phyloP scores from a whole-genome alignment of 2,797 vertebrate genomes.

The Oreonectes daqikongensis region DNA sequence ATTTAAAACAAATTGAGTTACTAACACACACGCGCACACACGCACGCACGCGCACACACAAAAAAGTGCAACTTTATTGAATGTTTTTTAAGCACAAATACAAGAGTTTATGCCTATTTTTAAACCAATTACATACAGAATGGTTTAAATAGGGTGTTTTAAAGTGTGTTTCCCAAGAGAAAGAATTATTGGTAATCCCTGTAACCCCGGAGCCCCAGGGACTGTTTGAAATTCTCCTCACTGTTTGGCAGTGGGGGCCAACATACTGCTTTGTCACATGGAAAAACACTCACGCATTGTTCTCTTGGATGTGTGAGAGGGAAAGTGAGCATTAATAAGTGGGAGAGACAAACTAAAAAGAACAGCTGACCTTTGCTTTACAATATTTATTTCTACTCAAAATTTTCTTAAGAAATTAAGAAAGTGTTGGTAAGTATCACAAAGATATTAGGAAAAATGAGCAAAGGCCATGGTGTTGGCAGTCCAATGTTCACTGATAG shows the following conservation, averaged over 20 bases:
- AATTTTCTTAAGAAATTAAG: not conserved
- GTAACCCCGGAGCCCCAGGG: slow-evolving; percentile 40
- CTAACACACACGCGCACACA: no score
- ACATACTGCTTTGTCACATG: slow-evolving; percentile 52
- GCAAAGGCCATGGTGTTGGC: not conserved
- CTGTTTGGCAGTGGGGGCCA: slow-evolving; percentile 42
- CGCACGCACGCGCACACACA: no score
- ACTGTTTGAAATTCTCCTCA: slow-evolving; percentile 62
- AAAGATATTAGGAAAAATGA: no score
- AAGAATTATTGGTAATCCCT: slow-evolving; percentile 42
- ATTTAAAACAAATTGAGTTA: no score
- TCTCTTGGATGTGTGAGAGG: slow-evolving; percentile 44
- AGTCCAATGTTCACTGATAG: slow-evolving; percentile 8
- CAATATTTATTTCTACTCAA: not conserved
- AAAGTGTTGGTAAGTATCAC: not conserved
- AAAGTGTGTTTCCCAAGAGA: slow-evolving; percentile 15
- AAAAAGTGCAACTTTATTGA: no score
- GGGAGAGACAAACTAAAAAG: slow-evolving; percentile 60
- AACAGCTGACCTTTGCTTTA: slow-evolving; percentile 2
- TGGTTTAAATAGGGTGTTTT: not conserved
- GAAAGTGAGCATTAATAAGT: slow-evolving; percentile 49
- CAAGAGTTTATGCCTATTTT: not conserved
- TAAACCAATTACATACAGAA: not conserved
- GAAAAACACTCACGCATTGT: slow-evolving; percentile 56
- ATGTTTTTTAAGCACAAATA: not conserved